Evolutionary conservation across 2,797 vertebrate genomes (phyloP), one percentile per base, ranked within the genome.

Genomic region (Hippocampus kuda): DNA sequence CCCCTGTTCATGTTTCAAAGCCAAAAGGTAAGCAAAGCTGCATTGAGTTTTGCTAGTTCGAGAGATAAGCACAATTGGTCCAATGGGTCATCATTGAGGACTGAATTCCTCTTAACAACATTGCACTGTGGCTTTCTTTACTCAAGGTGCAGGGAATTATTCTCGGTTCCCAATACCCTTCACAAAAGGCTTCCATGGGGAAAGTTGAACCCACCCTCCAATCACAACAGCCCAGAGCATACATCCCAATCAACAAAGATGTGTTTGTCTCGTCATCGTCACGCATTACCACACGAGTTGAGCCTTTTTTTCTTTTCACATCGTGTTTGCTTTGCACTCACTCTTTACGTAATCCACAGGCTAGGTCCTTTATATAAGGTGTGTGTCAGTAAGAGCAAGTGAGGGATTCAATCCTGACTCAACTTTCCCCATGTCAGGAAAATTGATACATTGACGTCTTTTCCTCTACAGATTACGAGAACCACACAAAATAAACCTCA

Each of bases 401-500:
- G 49, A 38, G 65, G 34, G 46, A 10, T 51, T 66, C n/a, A 1
- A 66, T 1, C 26, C 57, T 22, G 48, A n/a, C 68, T 38, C 0
- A 0, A 12, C 56, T 59, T 38, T 38, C 6, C 34, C 54, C 9
- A 70, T 78, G 77, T 77, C 18, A 85, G 83, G 78, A 81, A 85
- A 81, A 78, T 82, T 85, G 73, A 74, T 82, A 82, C 74, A 38
- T 4, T 86, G 87, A 85, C 81, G 83, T 85, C 77, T 78, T 79
- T 75, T 44, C 30, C 73, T 59, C 1, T 74, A 77, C 85, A 85
- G 85, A 85, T 78, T 79, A 82, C 69, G 70, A 75, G 70, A 68
- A 71, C 75, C 18, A 18, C 66, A 54, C 65, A 61, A 65, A 79
- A 70, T 72, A 75, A 65, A 68, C 41, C 73, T 83, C 74, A 22